Base-by-base conservation (phyloP, 2,888 invertebrate species). In the Epinotia bilunana region DNA sequence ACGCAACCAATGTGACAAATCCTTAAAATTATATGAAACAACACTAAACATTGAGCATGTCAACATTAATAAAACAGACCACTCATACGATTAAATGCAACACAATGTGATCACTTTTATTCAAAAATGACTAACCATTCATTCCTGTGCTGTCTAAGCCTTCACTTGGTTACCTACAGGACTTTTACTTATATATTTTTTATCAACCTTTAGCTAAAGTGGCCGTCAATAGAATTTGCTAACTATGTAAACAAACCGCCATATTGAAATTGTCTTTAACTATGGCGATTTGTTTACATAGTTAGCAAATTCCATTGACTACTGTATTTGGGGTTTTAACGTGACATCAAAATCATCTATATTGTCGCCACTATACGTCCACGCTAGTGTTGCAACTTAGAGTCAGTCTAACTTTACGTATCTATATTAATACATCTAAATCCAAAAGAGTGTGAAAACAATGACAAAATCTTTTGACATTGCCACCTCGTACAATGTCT, bases 21-120 rank as follows among this genome's bases (percentile, higher is more conserved):
- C 16, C 39, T 39, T 62, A 39, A 18, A 64, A 64, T 53, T 53
- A 53, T 64, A 43, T 49, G 46, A 63, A 53, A 53, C 53, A 33
- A 33, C 53, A 67, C 11, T 33, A 55, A 55, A 55, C 18, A 33
- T 68, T 57, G 39, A 39, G 57, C 39, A 43, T 58, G 55, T 67
- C 5, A 53, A 53, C 20, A 57, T 39, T 57, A 55, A 33, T 55
- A 58, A 68, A 57, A 13, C 68, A 57, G 53, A 33, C 53, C 28
- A 58, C 13, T 58, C 43, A 68, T 20, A 67, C 55, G 43, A 43
- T 20, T 58, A 68, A 58, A 58, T 67, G 67, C 67, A 39, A 57
- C 55, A 7, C 13, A 57, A 57, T 68, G 68, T 68, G 20, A 43
- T 58, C 23, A 57, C 39, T 57, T 57, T 43, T 57, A 65, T 65